These are phyloP conservation scores for Sinhomidia bicolor DNA, from an alignment of 2,888 invertebrate species.

Conservation along the genomic window DNA sequence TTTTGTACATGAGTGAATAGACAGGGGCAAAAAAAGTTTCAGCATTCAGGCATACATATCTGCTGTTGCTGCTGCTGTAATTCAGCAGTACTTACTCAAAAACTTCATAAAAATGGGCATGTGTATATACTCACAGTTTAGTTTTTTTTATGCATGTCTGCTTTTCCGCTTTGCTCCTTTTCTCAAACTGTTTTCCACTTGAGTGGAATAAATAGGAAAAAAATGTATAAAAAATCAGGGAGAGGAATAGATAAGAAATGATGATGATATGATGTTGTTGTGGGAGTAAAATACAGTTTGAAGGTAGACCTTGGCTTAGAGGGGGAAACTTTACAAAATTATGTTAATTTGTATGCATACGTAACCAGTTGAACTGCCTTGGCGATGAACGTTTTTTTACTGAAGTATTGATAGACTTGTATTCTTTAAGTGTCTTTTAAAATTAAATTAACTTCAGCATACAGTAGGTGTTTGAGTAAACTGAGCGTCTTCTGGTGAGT, in stretches of 20 bases:
- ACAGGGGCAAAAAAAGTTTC: neutral
- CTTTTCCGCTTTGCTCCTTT: neutral
- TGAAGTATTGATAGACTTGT: too few relatives aligned
- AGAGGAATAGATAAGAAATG: neutral
- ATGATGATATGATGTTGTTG: neutral
- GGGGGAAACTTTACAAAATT: too few relatives aligned
- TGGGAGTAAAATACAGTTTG: neutral
- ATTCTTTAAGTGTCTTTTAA: too few relatives aligned
- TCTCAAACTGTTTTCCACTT: constrained; percentile 6
- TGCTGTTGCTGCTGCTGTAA: neutral
- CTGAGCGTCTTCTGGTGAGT: too few relatives aligned
- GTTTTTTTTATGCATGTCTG: neutral
- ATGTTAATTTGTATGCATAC: too few relatives aligned
- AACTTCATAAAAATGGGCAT: neutral
- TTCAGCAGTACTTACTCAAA: neutral
- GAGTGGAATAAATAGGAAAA: constrained; percentile 16
- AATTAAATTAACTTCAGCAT: too few relatives aligned
- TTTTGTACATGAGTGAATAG: constrained; percentile 5
- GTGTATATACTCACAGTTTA: neutral
- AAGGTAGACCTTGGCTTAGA: neutral
- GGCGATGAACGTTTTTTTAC: too few relatives aligned
- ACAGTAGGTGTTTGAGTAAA: too few relatives aligned
- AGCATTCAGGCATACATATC: neutral
- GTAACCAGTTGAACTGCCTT: too few relatives aligned
- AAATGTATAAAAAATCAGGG: constrained; percentile 10